Base-by-base conservation (phyloP, 2,888 invertebrate species). In the Papilio elwesi region DNA sequence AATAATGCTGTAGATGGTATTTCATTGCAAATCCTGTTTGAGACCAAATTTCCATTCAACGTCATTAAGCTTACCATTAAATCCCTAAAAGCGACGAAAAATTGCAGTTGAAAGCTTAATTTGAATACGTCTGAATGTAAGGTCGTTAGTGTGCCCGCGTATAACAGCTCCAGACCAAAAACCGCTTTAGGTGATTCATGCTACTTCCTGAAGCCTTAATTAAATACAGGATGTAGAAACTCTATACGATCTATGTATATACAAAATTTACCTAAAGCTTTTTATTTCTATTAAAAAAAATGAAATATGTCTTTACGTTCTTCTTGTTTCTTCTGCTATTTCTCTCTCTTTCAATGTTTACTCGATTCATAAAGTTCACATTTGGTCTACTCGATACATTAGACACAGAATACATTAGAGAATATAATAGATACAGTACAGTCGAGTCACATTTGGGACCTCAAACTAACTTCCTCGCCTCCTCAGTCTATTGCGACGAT, bases 21-120 rank as follows among this genome's bases (percentile, higher is more conserved):
- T 73, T 65, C 64, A 70, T 72, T 67, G 57, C 68, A 75, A 73
- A 73, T 74, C 68, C 66, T 66, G 71, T 73, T 73, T 71, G 59
- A 68, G 65, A 26, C 66, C 72, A 36, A 74, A 74, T 70, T 72
- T 75, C 66, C 69, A 71, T 76, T 71, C 51, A 26, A 65, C 52
- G 63, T 69, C 57, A 73, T 74, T 70, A 74, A 70, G 70, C 70
- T 73, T 10, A 52, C 69, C 48, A 69, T 66, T 59, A 73, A 66
- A 70, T 16, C 16, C 43, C 16, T 55, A 55, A 71, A 59, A 59
- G 69, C 59, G 57, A 59, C 69, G 65, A 73, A 73, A 73, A 73
- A 73, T 59, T 66, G 66, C 69, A 47, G 64, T 70, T 59, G 63
- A 72, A 74, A 65, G 69, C 69, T 73, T 69, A 69, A 73, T 73